Evolutionary conservation across 2,888 invertebrate species (phyloP).

Genomic region (Watsonalla cultraria): DNA sequence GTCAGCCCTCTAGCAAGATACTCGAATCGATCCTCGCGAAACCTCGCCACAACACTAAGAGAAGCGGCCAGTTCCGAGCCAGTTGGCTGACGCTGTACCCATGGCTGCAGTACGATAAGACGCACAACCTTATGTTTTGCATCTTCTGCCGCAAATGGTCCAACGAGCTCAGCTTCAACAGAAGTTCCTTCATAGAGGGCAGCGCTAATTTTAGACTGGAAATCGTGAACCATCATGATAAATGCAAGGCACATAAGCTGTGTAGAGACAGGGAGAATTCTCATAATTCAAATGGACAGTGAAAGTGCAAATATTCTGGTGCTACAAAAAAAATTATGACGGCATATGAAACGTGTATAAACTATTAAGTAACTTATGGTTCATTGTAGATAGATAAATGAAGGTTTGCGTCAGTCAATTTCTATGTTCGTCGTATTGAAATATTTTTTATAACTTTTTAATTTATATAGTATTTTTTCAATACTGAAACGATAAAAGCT

Average conservation of each 20-base stretch:
- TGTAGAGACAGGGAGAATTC: constrained; percentile 75
- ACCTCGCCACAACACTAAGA: constrained; percentile 43
- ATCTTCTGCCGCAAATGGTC: constrained; percentile 87
- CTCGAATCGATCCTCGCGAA: constrained; percentile 35
- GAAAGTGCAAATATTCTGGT: background rate
- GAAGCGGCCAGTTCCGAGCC: constrained; percentile 82
- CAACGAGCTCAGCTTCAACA: constrained; percentile 79
- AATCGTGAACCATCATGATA: constrained; percentile 88
- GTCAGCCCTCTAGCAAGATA: constrained; percentile 28
- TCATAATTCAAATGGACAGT: constrained; percentile 13
- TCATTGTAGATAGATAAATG: too few relatives aligned
- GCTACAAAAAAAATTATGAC: too few relatives aligned
- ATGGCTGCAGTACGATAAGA: constrained; percentile 86
- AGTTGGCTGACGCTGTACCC: constrained; percentile 84
- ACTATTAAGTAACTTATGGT: too few relatives aligned
- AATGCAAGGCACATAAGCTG: constrained; percentile 86
- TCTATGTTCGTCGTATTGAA: too few relatives aligned
- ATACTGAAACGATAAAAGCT: too few relatives aligned
- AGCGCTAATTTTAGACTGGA: constrained; percentile 87
- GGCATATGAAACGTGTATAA: too few relatives aligned
- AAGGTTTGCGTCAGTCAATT: too few relatives aligned
- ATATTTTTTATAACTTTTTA: too few relatives aligned
- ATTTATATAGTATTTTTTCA: too few relatives aligned
- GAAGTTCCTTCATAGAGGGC: constrained; percentile 89
- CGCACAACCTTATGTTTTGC: constrained; percentile 84